A percentile compares a stretch with the other conserved stretches of the same genome.
phyloP scores from a whole-genome alignment of 2,888 invertebrate species.

The Ypsolopha scabrella region DNA sequence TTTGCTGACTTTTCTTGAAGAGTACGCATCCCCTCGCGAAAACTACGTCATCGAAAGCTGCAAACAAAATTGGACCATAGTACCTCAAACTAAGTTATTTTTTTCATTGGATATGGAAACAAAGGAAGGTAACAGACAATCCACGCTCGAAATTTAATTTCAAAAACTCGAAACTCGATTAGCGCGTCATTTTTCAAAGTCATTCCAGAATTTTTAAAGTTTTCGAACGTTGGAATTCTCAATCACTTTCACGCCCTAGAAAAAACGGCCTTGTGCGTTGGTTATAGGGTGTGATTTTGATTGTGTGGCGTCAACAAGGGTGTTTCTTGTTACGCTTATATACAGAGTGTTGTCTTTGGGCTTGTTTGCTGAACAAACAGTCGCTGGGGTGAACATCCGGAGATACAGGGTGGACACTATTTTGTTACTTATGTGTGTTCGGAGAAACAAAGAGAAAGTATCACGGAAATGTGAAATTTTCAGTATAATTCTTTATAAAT shows the following conservation, averaged over 20 bases:
- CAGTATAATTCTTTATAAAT: too few species aligned
- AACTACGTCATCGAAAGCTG: too few species aligned
- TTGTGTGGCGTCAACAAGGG: not conserved
- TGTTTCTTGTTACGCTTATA: not conserved
- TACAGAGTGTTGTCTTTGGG: not conserved
- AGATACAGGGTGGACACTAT: not conserved
- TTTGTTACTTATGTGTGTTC: not conserved
- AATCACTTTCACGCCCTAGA: not conserved
- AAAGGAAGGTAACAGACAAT: slow-evolving; percentile 5
- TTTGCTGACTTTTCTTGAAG: too few species aligned
- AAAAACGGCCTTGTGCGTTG: not conserved
- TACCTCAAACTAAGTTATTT: not conserved
- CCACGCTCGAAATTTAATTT: slow-evolving; percentile 10
- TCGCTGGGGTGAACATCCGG: not conserved
- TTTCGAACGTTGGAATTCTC: not conserved
- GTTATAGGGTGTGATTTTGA: not conserved
- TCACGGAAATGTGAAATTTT: not conserved
- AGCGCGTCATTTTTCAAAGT: slow-evolving; percentile 7
- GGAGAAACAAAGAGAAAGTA: not conserved
- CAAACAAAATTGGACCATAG: too few species aligned
- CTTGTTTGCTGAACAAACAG: slow-evolving; percentile 2
- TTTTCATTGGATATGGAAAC: not conserved
- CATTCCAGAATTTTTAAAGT: slow-evolving; percentile 4
- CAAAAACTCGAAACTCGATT: slow-evolving; percentile 8
- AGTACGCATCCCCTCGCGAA: too few species aligned